Percentiles rank a stretch among this genome's conserved stretches.
Evolutionary conservation across 2,888 invertebrate species (phyloP).

Genomic region (Ctenicera cuprea): DNA sequence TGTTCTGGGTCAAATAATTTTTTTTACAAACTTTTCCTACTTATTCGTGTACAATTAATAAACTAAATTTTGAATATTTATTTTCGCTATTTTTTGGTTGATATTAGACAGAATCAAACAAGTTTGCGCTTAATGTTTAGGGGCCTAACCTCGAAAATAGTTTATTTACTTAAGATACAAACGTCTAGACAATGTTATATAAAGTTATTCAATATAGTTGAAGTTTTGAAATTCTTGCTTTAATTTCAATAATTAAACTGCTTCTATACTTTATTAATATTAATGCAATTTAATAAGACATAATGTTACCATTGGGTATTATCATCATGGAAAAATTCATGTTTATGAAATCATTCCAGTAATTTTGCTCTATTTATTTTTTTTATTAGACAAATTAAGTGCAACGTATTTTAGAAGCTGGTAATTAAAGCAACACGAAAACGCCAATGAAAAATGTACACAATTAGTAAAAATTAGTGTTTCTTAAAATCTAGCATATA

Average conservation of each 20-base stretch:
- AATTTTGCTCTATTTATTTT: neutral
- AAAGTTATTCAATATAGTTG: no score
- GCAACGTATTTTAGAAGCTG: conserved; percentile 23
- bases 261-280: neutral
- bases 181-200: no score
- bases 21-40: neutral
- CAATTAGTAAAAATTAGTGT: conserved; percentile 34
- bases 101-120: no score
- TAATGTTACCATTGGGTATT: neutral
- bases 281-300: neutral
- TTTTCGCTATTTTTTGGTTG: no score
- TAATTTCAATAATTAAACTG: no score
- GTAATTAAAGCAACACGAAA: conserved; percentile 31
- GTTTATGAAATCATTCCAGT: neutral
- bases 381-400: neutral
- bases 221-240: no score
- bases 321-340: neutral
- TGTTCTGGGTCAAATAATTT: neutral
- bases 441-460: conserved; percentile 33
- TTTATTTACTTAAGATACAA: no score
- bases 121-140: no score
- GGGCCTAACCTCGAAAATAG: no score
- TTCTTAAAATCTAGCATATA: conserved; percentile 1
- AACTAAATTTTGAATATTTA: no score
- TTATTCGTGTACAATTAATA: neutral